These are phyloP conservation scores for Diaperis boleti DNA, from an alignment of 2,888 invertebrate species.

Conservation along the genomic window DNA sequence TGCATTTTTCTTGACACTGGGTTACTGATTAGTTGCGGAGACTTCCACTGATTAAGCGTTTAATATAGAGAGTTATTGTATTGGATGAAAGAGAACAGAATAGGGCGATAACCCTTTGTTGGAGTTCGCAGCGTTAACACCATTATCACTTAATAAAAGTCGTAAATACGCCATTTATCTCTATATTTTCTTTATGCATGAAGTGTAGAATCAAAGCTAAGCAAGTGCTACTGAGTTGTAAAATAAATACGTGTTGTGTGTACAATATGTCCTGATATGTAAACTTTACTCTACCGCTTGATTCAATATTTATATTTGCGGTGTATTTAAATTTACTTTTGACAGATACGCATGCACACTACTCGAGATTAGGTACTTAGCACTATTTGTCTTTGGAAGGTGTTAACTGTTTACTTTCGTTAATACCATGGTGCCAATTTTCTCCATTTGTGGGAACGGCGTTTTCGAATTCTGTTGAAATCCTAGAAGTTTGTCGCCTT, in stretches of 20 bases:
- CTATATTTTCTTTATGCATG: slow-evolving; percentile 15
- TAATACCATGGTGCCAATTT: slow-evolving; percentile 47
- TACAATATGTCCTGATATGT: slow-evolving; percentile 54
- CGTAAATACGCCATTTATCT: slow-evolving; percentile 38
- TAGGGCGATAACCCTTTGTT: slow-evolving; percentile 37
- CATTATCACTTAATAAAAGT: slow-evolving; percentile 37
- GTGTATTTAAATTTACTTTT: slow-evolving; percentile 58
- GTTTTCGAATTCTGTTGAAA: neutral
- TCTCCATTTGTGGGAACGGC: slow-evolving; percentile 28
- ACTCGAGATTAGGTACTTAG: slow-evolving; percentile 55
- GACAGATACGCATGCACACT: slow-evolving; percentile 53
- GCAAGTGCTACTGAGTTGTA: slow-evolving; percentile 45
- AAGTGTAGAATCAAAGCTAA: slow-evolving; percentile 19
- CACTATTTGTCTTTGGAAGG: slow-evolving; percentile 54
- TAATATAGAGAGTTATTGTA: neutral
- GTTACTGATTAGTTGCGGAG: neutral
- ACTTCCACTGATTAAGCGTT: neutral
- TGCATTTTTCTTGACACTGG: slow-evolving; percentile 9
- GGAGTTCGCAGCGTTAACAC: slow-evolving; percentile 23
- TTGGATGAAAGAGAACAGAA: slow-evolving; percentile 13
- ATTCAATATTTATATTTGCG: slow-evolving; percentile 62
- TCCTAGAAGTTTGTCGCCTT: neutral
- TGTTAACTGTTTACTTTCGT: slow-evolving; percentile 56
- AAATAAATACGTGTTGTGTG: slow-evolving; percentile 51
- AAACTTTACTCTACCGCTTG: slow-evolving; percentile 55